Evolutionary conservation across 2,888 invertebrate species (phyloP), one percentile per base, ranked within the genome.

Genomic region (Hybos culiciformis): DNA sequence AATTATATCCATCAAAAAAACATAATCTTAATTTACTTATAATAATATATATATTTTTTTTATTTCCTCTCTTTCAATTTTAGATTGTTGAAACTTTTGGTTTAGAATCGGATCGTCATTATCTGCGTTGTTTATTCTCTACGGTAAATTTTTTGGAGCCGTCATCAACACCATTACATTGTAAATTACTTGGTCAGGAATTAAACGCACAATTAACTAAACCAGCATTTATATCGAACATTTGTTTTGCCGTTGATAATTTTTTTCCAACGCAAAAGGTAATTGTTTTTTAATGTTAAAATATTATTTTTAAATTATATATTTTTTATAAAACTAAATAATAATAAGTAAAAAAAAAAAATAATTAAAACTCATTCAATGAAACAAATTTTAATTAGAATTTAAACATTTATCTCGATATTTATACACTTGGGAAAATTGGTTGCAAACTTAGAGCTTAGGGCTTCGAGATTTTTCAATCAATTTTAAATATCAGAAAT

Each of bases 51-150:
- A 36, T n/a, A 29, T 12, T 15, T 38, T 33, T 36, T 42, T 12
- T 5, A 48, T 46, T 55, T 38, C 29, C 41, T 52, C 54, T 54
- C 19, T 55, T 59, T 53, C 58, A 54, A 59, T 64, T 64, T 48
- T 70, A 93, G 92, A 77, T 92, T 71, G 83, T 91, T 62, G 78
- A 78, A 73, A 76, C 80, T 66, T 85, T 90, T 79, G 93, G 93
- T 70, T 78, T 88, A 73, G 92, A 93, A 80, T 92, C 92, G 72
- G 92, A 93, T 75, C 83, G 91, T 73, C 91, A 93, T 77, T 80
- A 91, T 69, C 80, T 92, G 75, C 88, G 87, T 75, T 87, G 87
- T 73, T 79, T 94, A 68, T 84, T 93, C 70, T 85, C 90, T 59
- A 78, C 80, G 59, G 81, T 91, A 64, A 83, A 90, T 67, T 84